Conservation (phyloP, 2,113 vertebrate genomes). For the Camelus bactrianus region DNA sequence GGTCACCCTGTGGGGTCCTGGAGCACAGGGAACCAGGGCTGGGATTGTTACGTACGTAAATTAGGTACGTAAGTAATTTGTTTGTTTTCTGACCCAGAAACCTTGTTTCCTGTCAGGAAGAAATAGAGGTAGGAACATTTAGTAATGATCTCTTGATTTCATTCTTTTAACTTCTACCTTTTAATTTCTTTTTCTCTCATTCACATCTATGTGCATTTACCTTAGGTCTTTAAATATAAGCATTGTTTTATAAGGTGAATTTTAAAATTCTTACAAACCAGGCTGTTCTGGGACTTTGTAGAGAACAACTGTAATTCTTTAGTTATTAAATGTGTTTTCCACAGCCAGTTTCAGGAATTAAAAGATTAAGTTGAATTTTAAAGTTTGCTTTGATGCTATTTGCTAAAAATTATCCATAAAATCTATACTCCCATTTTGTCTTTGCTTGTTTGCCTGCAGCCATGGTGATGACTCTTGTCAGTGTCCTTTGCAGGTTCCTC, state of each 20-base stretch:
- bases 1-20: neutral
- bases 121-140: neutral
- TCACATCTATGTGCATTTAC: neutral
- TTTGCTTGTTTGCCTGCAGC: neutral
- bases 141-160: neutral
- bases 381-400: neutral
- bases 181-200: neutral
- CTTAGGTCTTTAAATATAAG: neutral
- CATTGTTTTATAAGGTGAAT: neutral
- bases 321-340: neutral
- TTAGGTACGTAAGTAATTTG: neutral
- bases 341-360: neutral
- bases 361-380: neutral
- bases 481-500: neutral
- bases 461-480: neutral
- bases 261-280: neutral
- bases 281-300: neutral
- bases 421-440: neutral
- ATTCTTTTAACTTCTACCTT: neutral
- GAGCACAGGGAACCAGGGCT: no score
- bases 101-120: neutral
- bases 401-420: neutral
- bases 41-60: neutral
- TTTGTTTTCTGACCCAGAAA: conserved; percentile 48
- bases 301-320: neutral